Evolutionary conservation across 2,797 vertebrate species (phyloP), one percentile per base, ranked within the genome.

Genomic region (Luscinia megarhynchos): DNA sequence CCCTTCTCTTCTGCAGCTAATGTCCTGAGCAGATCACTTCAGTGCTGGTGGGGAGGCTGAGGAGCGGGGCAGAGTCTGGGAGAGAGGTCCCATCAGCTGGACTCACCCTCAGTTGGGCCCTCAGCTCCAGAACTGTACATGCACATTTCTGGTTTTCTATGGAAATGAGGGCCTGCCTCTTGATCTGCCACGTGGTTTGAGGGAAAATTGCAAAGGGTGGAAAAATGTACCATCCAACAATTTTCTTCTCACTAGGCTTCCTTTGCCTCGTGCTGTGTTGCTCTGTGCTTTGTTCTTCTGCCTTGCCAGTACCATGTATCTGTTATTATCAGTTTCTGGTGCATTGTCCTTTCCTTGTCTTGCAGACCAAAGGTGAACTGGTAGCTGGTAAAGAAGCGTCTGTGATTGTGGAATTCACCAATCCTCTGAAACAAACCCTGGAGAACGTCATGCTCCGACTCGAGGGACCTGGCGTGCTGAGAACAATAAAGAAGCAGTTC

Each of bases 331-430:
- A 74, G 17, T 64, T 97, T 54, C 90, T 41, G 46, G 9, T 80
- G 11, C 22, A n/a, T 21, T 58, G 5, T 84, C 77, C 59, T 86
- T 61, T 20, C 32, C 17, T 89, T 84, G 15, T 84, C 51, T 90
- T 92, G 50, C 78, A 99, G 99, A 98, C 98, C 63, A 94, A 98
- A 22, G 98, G 98, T 2, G 53, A 83, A 34, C 91, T 85, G 14
- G 74, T 95, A 29, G 96, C 95, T 80, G 97, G 97, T 16, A 99
- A 98, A 83, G 98, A 99, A 95, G 98, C 98, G 97, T 93, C 96
- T 10, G 98, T 97, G n/a, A 97, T 90, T 1, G 98, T 99, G 84
- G 97, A 99, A 92, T 99, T 99, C 68, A 99, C 98, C 81, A 99
- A 99, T 84, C 98, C 98, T 57, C 98, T 99, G 93, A 98, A 95